Percentiles rank a stretch among this genome's conserved stretches.
Conservation (phyloP, 1,140 invertebrate genomes). For the Glossosoma conforme region DNA sequence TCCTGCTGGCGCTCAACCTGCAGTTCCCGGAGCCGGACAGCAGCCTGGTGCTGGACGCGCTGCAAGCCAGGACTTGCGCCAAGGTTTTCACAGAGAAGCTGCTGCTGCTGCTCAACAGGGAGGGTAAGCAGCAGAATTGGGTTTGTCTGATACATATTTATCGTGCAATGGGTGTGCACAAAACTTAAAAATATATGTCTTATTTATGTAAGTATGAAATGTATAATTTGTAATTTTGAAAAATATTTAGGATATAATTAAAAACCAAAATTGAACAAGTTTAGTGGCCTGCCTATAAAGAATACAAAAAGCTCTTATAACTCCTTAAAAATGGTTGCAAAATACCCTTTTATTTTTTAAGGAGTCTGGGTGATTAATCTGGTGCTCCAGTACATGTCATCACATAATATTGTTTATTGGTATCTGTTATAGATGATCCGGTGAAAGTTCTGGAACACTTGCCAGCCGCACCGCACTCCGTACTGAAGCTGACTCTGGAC, state of each 20-base stretch:
- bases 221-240: not conserved
- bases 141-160: not conserved
- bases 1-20: conserved; percentile 83
- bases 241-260: conserved; percentile 1
- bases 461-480: conserved; percentile 73
- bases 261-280: not conserved
- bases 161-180: not conserved
- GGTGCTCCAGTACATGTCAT: no score
- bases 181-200: no score
- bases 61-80: conserved; percentile 64
- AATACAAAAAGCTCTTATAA: no score
- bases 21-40: conserved; percentile 66
- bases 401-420: no score
- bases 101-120: conserved; percentile 78
- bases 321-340: no score
- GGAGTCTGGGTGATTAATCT: no score
- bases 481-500: conserved; percentile 83
- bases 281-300: no score
- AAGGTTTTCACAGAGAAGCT: conserved; percentile 89
- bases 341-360: no score
- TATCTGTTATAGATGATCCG: conserved; percentile 69
- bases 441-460: conserved; percentile 78
- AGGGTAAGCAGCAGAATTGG: conserved; percentile 69
- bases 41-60: conserved; percentile 71
- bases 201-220: no score